A percentile compares a stretch with the other conserved stretches of the same genome.
Conservation (phyloP, 2,888 invertebrate genomes). For the Caenorhabditis sp. region DNA sequence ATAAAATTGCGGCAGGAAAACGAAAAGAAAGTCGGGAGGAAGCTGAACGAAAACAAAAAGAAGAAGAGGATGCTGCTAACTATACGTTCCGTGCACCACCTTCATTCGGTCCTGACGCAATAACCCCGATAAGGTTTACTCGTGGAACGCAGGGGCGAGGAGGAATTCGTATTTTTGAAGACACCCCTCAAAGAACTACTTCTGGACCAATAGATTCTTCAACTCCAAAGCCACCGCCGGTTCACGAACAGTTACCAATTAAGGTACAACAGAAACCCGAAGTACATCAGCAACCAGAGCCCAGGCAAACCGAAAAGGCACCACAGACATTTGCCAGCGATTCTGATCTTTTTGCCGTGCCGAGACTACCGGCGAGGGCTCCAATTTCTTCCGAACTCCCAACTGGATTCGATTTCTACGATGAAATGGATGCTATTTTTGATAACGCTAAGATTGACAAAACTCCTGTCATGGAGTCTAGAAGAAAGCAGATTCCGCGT, state of each 20-base stretch:
- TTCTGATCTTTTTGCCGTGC: constrained; percentile 37
- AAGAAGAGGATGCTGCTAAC: constrained; percentile 24
- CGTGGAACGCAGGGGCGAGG: neutral
- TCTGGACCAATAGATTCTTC: constrained; percentile 11
- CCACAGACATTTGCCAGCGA: constrained; percentile 14
- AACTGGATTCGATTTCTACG: constrained; percentile 9
- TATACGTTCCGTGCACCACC: constrained; percentile 30
- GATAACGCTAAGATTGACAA: constrained; percentile 10
- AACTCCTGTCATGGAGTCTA: constrained; percentile 3
- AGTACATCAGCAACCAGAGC: neutral
- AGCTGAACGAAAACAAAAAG: constrained; percentile 16
- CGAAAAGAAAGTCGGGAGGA: constrained; percentile 12
- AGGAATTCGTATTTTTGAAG: neutral
- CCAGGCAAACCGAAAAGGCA: neutral
- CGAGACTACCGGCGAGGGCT: neutral
- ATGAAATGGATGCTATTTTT: constrained; percentile 28
- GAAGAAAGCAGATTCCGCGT: neutral
- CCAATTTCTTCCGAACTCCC: neutral
- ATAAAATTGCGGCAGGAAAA: neutral
- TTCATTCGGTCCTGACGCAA: neutral
- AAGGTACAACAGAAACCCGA: neutral
- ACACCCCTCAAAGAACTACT: constrained; percentile 23
- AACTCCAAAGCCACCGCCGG: constrained; percentile 18
- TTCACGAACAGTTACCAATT: neutral
- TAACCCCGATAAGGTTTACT: constrained; percentile 50